Base-by-base conservation (phyloP, 2,113 vertebrate species). In the Lucifuga dentata region DNA sequence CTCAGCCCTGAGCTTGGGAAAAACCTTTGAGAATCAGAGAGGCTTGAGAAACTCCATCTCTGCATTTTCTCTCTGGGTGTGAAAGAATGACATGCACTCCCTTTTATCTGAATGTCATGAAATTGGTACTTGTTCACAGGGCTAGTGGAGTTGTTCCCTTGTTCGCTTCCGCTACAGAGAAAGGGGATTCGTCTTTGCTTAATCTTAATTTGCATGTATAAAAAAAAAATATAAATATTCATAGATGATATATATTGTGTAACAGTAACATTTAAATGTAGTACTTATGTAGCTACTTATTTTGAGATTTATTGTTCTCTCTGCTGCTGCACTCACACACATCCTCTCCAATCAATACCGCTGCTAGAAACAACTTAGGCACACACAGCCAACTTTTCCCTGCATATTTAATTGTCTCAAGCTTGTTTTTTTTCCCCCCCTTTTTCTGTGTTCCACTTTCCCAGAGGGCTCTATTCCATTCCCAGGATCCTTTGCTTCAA, bases 41-140 rank as follows among this genome's bases (percentile, higher is more conserved):
- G 72, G 75, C 77, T 74, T 68, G 75, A 81, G 67, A 85, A 83
- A 75, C 63, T 72, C 73, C 73, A 76, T 74, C 61, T 8, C 65
- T 52, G 24, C 62, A 60, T 36, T 76, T 74, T 74, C 59, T 66
- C 64, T 68, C 51, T 29, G 68, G 59, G 57, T 85, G 67, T 78
- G 67, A 86, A 81, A 77, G 35, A 62, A 84, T 78, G 81, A 74
- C 73, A 67, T 62, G 46, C 44, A 52, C 80, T 80, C 68, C 55
- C 74, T 84, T 83, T 85, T 80, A 86, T 85, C 61, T 88, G 53
- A 59, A 68, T 65, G 78, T 75, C 67, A 63, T 68, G 29, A 65
- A 53, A 38, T 59, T 60, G 17, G 15, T 62, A 19, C 38, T 39
- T 63, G 49, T 64, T 68, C 73, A 43, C 32, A 59, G n/a, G n/a